Conservation (phyloP, 2,113 vertebrate genomes). For the Campylomormyrus tamandua region DNA sequence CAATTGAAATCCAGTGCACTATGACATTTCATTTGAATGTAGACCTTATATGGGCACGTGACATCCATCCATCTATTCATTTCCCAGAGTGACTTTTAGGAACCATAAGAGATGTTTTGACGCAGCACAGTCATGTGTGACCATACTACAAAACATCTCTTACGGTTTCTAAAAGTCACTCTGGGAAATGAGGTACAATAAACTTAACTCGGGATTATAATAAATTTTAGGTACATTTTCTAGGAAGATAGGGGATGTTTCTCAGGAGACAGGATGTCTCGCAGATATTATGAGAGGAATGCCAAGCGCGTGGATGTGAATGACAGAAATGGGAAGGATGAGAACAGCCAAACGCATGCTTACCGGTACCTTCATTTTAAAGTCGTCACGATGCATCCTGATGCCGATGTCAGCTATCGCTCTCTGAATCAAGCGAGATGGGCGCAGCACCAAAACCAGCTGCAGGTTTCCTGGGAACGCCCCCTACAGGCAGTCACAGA, state of each 20-base stretch:
- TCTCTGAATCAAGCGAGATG: slow-evolving; percentile 80
- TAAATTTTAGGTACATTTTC: neutral
- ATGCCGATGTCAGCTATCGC: slow-evolving; percentile 84
- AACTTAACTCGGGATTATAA: neutral
- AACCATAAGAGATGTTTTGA: neutral
- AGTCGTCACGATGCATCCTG: slow-evolving; percentile 84
- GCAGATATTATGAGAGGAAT: neutral
- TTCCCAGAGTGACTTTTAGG: neutral
- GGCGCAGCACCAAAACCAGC: slow-evolving; percentile 82
- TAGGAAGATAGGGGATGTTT: neutral
- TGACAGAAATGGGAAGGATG: neutral
- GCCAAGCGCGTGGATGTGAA: neutral
- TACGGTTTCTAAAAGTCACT: neutral
- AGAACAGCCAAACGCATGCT: slow-evolving; percentile 48
- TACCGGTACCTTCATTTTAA: slow-evolving; percentile 97
- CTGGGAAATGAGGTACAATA: neutral
- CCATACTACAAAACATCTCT: neutral
- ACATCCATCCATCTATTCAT: neutral
- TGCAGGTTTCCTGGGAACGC: slow-evolving; percentile 91
- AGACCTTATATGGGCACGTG: neutral
- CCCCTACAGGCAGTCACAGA: slow-evolving; percentile 57
- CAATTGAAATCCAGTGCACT: neutral
- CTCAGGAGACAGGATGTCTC: neutral
- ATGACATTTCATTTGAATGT: neutral
- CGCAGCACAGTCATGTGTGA: neutral